Evolutionary conservation across 2,113 vertebrate species (phyloP).

Genomic region (Ardeotis arabs): DNA sequence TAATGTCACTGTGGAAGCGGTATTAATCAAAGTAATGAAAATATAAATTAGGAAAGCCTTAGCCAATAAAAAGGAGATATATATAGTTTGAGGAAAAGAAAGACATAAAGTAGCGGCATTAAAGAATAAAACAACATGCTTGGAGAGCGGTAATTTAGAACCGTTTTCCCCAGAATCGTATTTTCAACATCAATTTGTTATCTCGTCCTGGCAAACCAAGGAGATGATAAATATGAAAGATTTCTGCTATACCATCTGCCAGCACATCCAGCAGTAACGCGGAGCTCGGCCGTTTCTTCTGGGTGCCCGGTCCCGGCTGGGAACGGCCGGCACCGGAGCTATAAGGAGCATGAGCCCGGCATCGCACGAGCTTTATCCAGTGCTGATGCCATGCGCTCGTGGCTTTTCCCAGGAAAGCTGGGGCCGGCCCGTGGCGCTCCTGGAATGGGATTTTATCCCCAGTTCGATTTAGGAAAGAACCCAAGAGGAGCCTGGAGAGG

Average conservation of each 20-base stretch:
- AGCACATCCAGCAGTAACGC: not conserved
- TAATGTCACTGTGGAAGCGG: not conserved
- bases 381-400: not conserved
- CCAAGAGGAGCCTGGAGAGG: not conserved
- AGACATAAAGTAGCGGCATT: not conserved
- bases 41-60: slow-evolving; percentile 30
- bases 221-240: not conserved
- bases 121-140: not conserved
- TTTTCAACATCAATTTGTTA: slow-evolving; percentile 16
- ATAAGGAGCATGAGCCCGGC: not conserved
- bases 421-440: not conserved
- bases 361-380: not conserved
- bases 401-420: slow-evolving; percentile 21
- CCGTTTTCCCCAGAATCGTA: not conserved
- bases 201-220: not conserved
- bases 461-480: not conserved
- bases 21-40: slow-evolving; percentile 40
- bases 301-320: not conserved
- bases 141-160: not conserved
- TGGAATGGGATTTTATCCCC: not conserved
- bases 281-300: not conserved
- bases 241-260: not conserved
- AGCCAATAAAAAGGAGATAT: slow-evolving; percentile 43
- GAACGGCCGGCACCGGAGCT: slow-evolving; percentile 11
- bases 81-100: not conserved